A percentile compares a stretch with the other conserved stretches of the same genome.
These are phyloP conservation scores for Achroia grisella DNA, from an alignment of 1,140 invertebrate species.

Conservation along the genomic window DNA sequence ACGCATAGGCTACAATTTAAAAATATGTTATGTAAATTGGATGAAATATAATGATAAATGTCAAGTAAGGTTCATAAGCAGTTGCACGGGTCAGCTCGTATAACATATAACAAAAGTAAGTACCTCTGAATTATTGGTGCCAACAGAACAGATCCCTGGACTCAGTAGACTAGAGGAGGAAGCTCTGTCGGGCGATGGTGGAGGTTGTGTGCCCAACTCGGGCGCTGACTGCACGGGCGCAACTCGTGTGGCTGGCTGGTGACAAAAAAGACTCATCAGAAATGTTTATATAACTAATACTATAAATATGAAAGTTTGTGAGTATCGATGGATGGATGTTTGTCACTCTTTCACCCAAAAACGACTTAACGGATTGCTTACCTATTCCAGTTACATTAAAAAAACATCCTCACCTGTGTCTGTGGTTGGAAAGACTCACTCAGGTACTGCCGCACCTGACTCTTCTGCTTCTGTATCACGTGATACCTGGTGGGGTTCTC, in stretches of 20 bases:
- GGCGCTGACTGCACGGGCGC: constrained; percentile 50
- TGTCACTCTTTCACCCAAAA: no score
- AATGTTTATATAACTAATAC: background rate
- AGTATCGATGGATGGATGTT: no score
- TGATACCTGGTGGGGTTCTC: constrained; percentile 95
- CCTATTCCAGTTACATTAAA: no score
- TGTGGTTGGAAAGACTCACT: constrained; percentile 82
- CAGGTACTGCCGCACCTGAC: constrained; percentile 89
- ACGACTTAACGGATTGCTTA: no score
- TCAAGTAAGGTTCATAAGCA: no score
- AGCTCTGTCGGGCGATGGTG: constrained; percentile 74
- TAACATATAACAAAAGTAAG: no score
- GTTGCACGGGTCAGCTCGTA: no score
- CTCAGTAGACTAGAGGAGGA: constrained; percentile 76
- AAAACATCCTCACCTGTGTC: constrained; percentile 40
- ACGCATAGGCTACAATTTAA: no score
- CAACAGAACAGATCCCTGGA: constrained; percentile 81
- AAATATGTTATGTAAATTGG: no score
- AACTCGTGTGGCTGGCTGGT: constrained; percentile 25
- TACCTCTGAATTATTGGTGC: constrained; percentile 85
- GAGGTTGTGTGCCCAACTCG: constrained; percentile 43
- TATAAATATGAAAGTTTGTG: no score
- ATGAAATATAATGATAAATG: no score
- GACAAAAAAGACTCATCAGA: background rate
- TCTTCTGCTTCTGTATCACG: constrained; percentile 91